Evolutionary conservation across 2,888 invertebrate species (phyloP).

Genomic region (Epirrhoe alternata): DNA sequence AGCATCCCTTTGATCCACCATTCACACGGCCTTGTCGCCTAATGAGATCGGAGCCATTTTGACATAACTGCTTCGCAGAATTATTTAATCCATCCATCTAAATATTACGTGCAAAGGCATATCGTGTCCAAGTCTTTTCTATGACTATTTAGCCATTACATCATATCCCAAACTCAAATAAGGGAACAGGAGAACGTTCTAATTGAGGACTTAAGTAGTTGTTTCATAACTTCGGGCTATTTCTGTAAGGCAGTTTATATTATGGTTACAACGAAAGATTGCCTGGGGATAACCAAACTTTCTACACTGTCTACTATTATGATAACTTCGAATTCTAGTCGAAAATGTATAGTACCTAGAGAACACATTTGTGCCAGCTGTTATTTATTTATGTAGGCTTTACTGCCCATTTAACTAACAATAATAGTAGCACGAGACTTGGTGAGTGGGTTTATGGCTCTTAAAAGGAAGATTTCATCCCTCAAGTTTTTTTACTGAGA

Average conservation of each 20-base stretch:
- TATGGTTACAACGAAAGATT: not conserved
- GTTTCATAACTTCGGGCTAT: conserved; percentile 1
- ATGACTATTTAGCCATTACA: not conserved
- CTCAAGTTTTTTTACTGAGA: conserved; percentile 49
- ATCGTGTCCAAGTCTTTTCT: not conserved
- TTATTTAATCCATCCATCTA: not conserved
- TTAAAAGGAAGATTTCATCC: conserved; percentile 40
- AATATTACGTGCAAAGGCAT: not conserved
- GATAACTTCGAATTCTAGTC: not conserved
- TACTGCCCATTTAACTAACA: conserved; percentile 8
- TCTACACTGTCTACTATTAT: not conserved
- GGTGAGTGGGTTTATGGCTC: conserved; percentile 41
- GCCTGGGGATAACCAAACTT: not conserved
- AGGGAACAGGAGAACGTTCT: not conserved
- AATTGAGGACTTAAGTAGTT: conserved; percentile 1
- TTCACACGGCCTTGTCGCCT: conserved; percentile 63
- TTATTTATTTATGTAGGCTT: conserved; percentile 8
- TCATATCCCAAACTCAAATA: not conserved
- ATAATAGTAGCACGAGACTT: conserved; percentile 10
- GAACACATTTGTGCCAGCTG: not conserved
- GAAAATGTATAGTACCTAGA: not conserved
- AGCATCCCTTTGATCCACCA: conserved; percentile 77
- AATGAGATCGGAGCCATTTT: conserved; percentile 67
- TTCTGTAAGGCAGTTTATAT: not conserved
- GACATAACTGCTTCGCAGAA: conserved; percentile 38